Evolutionary conservation across 2,797 vertebrate species (phyloP).

Genomic region (Mallotus villosus): DNA sequence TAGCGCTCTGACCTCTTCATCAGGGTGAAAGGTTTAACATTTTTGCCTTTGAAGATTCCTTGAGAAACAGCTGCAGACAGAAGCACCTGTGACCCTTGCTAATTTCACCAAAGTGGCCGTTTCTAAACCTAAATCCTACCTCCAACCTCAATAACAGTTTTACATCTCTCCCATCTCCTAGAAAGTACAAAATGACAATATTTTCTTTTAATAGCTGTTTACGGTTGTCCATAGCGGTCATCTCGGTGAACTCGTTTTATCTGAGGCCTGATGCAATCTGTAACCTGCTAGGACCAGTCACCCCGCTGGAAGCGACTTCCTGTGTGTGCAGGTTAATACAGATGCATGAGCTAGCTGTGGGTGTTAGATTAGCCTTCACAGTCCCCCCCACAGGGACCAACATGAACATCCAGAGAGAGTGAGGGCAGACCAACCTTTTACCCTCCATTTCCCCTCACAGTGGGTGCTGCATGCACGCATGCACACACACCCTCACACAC

Average conservation of each 20-base stretch:
- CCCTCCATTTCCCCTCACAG: constrained; percentile 21
- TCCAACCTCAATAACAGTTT: background rate
- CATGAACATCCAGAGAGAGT: constrained; percentile 28
- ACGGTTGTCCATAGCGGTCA: background rate
- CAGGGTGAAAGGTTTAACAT: constrained; percentile 58
- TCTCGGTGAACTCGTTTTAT: too few relatives aligned
- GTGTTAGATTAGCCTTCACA: constrained; percentile 58
- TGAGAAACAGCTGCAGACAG: constrained; percentile 40
- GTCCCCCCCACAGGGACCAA: constrained; percentile 39
- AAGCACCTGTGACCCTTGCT: constrained; percentile 5
- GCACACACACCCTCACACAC: background rate
- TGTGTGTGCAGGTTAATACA: constrained; percentile 48
- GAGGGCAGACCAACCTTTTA: constrained; percentile 37
- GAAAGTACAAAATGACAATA: background rate
- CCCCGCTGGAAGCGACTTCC: constrained; percentile 30
- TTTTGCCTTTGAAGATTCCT: constrained; percentile 45
- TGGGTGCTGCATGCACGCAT: background rate
- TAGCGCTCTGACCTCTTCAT: constrained; percentile 48
- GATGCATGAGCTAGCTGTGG: constrained; percentile 47
- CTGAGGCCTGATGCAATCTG: constrained; percentile 11
- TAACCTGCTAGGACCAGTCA: constrained; percentile 26
- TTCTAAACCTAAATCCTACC: background rate
- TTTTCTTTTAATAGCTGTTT: background rate
- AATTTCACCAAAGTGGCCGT: background rate
- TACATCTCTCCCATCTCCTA: background rate